Evolutionary conservation across 2,113 vertebrate species (phyloP), one percentile per base, ranked within the genome.

Genomic region (Hipposideros armiger): DNA sequence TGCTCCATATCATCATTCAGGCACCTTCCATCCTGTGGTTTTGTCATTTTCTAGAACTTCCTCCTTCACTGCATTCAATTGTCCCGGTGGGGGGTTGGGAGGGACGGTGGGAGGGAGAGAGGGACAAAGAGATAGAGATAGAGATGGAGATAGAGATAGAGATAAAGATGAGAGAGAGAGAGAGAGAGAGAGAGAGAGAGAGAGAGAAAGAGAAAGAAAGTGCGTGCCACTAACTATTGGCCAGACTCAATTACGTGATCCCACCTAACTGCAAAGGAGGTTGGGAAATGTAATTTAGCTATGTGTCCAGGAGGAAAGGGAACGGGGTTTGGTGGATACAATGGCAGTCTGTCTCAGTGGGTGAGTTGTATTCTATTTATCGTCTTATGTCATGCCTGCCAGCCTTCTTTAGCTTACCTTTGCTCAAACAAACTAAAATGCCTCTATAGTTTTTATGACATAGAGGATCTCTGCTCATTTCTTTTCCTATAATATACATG

Each of bases 41-140:
- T 78, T 91, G 60, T 62, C 32, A 81, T 91, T 91, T 88, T 82
- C 52, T 62, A 30, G 78, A 73, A 60, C 54, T 13, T 89, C 13
- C 6, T 45, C 30, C 30, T 90, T 45, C 56, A 66, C 14, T 86
- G 40, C 36, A 26, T 74, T 77, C 84, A 62, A 0, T 30, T 52
- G 15, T 9, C 8, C 5, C 47, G 17, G 47, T n/a, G 3, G 3
- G 45, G 30, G 22, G 42, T 62, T 26, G 62, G 6, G 30, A 82
- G 19, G 50, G 56, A 15, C 36, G 36, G 36, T 36, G 42, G 73
- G 26, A 52, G 40, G 17, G 45, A 50, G 56, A 42, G 32, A 36
- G 8, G 6, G 19, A 54, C 9, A 9, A n/a, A 24, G 24, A 20
- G 40, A 47, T 45, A 24, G 45, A 36, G 40, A 28, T 4, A 82